A percentile compares a stretch with the other conserved stretches of the same genome.
Conservation (phyloP, 2,888 invertebrate genomes). For the Trissoscelio sp. region DNA sequence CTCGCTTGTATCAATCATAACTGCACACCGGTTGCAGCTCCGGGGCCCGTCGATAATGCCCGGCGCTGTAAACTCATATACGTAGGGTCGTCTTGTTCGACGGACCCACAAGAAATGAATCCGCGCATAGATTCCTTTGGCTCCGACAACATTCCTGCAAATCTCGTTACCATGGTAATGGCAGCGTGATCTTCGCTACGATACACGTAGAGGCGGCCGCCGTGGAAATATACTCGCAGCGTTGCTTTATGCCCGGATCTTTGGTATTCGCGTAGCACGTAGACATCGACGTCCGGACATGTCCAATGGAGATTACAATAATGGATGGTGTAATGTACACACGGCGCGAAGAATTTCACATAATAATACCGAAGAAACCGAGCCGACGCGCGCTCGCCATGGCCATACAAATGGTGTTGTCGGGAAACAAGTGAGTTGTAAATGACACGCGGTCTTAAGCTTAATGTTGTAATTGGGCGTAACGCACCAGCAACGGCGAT, state of each 20-base stretch:
- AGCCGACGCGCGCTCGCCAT: slow-evolving; percentile 29
- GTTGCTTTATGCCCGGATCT: slow-evolving; percentile 19
- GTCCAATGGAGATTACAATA: slow-evolving; percentile 66
- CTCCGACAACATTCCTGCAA: slow-evolving; percentile 65
- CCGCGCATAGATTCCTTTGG: slow-evolving; percentile 62
- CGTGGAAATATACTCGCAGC: slow-evolving; percentile 31
- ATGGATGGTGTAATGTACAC: slow-evolving; percentile 65
- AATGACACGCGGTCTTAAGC: slow-evolving; percentile 37
- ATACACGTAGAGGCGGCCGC: slow-evolving; percentile 36
- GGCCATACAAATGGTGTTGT: slow-evolving; percentile 38
- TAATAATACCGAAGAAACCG: slow-evolving; percentile 51
- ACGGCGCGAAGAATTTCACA: slow-evolving; percentile 56
- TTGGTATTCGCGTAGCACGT: slow-evolving; percentile 43
- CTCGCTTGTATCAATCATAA: slow-evolving; percentile 76
- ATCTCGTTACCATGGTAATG: slow-evolving; percentile 70
- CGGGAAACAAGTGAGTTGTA: slow-evolving; percentile 55
- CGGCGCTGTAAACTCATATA: slow-evolving; percentile 58
- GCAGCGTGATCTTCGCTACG: slow-evolving; percentile 54
- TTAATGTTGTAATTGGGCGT: slow-evolving; percentile 60
- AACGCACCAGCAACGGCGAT: slow-evolving; percentile 31
- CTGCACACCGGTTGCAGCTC: slow-evolving; percentile 73
- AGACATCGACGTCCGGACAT: slow-evolving; percentile 54
- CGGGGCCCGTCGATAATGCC: slow-evolving; percentile 73
- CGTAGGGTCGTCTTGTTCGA: slow-evolving; percentile 40
- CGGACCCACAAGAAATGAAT: slow-evolving; percentile 64